Conservation (phyloP, 2,888 invertebrate genomes). For the Ptychoptera albimana region DNA sequence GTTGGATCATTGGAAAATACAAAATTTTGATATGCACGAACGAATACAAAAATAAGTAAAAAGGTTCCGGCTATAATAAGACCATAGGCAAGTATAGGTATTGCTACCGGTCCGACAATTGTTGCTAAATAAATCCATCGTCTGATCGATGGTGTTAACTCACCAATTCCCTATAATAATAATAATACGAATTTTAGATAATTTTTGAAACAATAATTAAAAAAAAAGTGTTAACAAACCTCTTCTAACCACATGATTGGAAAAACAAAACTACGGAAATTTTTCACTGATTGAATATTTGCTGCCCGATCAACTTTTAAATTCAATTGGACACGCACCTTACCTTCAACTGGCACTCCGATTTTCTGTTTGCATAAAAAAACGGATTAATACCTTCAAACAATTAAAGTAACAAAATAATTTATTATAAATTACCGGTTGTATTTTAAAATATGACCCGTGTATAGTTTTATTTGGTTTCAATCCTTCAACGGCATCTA, state of each 20-base stretch:
- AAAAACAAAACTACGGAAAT: conserved; percentile 65
- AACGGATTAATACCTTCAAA: neutral
- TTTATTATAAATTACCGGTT: conserved; percentile 64
- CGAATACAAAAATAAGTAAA: conserved; percentile 46
- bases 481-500: conserved; percentile 54
- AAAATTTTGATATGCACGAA: conserved; percentile 58
- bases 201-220: neutral
- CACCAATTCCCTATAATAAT: conserved; percentile 49
- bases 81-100: conserved; percentile 54
- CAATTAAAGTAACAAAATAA: neutral
- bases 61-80: conserved; percentile 52
- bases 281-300: conserved; percentile 51
- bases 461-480: conserved; percentile 51
- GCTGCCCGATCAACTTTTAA: conserved; percentile 60
- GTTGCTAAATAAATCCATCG: conserved; percentile 70
- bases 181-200: neutral
- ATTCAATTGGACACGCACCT: conserved; percentile 67
- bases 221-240: conserved; percentile 27
- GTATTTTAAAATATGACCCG: conserved; percentile 67
- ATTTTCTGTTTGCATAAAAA: conserved; percentile 49
- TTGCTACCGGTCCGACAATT: conserved; percentile 54
- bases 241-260: conserved; percentile 85
- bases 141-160: conserved; percentile 61
- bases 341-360: conserved; percentile 69
- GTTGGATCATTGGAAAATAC: conserved; percentile 49